These are phyloP conservation scores for Eupithecia inturbata DNA, from an alignment of 2,888 invertebrate species.

Conservation along the genomic window DNA sequence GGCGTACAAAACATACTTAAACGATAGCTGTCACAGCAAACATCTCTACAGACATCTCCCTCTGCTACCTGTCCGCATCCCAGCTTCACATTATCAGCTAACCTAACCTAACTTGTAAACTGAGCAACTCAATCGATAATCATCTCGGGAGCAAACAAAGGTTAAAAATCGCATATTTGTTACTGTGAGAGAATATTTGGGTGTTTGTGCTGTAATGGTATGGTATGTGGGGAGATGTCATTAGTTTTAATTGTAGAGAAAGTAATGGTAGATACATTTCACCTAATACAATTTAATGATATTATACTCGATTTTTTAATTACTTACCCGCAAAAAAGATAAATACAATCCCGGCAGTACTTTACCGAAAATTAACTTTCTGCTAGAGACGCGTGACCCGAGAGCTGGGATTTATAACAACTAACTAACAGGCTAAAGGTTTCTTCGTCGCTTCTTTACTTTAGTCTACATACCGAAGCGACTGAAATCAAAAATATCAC, in stretches of 20 bases:
- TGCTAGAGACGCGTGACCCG: too few species aligned
- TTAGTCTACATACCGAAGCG: too few species aligned
- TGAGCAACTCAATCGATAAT: slow-evolving; percentile 81
- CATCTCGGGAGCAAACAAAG: slow-evolving; percentile 55
- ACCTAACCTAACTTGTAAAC: slow-evolving; percentile 78
- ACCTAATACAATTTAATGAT: too few species aligned
- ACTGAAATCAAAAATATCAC: too few species aligned
- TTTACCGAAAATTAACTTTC: too few species aligned
- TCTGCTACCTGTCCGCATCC: slow-evolving; percentile 62
- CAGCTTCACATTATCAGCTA: slow-evolving; percentile 76
- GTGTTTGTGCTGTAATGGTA: background rate
- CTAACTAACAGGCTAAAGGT: too few species aligned
- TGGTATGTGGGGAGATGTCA: background rate
- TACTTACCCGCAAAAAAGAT: too few species aligned
- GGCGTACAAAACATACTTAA: background rate
- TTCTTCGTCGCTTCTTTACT: too few species aligned
- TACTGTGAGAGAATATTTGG: slow-evolving; percentile 3
- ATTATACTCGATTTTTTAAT: too few species aligned
- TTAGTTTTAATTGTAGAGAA: background rate
- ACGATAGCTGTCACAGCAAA: slow-evolving; percentile 43
- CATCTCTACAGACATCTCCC: slow-evolving; percentile 45
- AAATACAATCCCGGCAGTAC: too few species aligned
- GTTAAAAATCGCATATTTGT: slow-evolving; percentile 20
- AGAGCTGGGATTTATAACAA: too few species aligned
- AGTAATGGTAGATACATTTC: background rate